Percentiles rank a stretch among this genome's conserved stretches.
Evolutionary conservation across 2,888 invertebrate genomes (phyloP).

Genomic region (Drosophila meridiana): DNA sequence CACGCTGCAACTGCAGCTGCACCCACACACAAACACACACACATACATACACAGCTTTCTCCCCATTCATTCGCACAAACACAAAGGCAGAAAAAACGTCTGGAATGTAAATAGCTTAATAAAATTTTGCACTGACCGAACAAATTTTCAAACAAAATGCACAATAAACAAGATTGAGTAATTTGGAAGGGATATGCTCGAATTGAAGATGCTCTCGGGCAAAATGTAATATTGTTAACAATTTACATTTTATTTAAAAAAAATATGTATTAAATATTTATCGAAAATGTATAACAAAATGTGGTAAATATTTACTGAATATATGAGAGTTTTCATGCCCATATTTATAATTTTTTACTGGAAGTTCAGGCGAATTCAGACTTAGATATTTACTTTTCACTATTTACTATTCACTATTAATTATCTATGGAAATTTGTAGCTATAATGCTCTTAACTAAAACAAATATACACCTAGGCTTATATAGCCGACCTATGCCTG

Average conservation of each 20-base stretch:
- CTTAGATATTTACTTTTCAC: background rate
- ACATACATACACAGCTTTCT: background rate
- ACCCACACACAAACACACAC: constrained; percentile 3
- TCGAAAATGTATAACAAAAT: too few species aligned
- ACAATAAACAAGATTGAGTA: background rate
- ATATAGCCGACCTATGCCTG: background rate
- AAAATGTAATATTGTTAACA: too few species aligned
- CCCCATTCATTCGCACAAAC: background rate
- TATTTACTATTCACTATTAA: background rate
- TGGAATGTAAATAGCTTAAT: constrained; percentile 73
- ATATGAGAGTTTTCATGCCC: too few species aligned
- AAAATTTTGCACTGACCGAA: constrained; percentile 55
- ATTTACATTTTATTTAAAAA: too few species aligned
- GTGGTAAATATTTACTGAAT: too few species aligned
- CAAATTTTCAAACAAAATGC: constrained; percentile 45
- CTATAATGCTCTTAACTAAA: background rate
- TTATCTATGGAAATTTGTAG: background rate
- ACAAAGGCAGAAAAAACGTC: constrained; percentile 33
- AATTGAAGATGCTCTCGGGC: background rate
- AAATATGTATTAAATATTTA: too few species aligned
- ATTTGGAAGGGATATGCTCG: background rate
- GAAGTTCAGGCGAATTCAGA: too few species aligned
- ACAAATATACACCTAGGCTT: background rate
- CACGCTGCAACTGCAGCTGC: constrained; percentile 69
- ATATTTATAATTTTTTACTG: too few species aligned